These are phyloP conservation scores for Cephus pulcher DNA, from an alignment of 2,888 invertebrate species.

Conservation along the genomic window DNA sequence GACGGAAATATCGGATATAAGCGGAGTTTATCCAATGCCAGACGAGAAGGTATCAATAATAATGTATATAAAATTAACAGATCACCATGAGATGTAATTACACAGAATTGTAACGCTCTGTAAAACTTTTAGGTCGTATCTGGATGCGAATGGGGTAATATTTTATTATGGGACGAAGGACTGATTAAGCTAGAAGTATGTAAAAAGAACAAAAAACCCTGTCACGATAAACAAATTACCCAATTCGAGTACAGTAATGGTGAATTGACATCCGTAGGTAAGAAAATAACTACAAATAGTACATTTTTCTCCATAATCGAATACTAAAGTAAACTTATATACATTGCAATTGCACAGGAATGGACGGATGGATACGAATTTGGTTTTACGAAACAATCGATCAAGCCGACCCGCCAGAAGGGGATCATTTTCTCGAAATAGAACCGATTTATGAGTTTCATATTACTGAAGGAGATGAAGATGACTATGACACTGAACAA, in stretches of 20 bases:
- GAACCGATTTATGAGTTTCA: conserved; percentile 89
- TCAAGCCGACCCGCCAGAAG: conserved; percentile 84
- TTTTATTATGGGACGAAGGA: conserved; percentile 91
- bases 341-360: conserved; percentile 63
- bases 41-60: conserved; percentile 80
- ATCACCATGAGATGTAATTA: neutral
- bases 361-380: conserved; percentile 82
- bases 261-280: conserved; percentile 71
- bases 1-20: conserved; percentile 90
- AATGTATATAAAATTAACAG: neutral
- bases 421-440: conserved; percentile 82
- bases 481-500: conserved; percentile 23
- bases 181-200: conserved; percentile 87
- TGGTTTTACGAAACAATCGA: conserved; percentile 96
- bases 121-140: conserved; percentile 75
- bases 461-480: conserved; percentile 66
- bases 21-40: conserved; percentile 85
- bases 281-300: conserved; percentile 25
- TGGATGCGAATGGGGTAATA: conserved; percentile 91
- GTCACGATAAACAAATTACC: conserved; percentile 80
- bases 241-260: conserved; percentile 70
- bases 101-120: neutral
- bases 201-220: conserved; percentile 76
- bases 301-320: neutral
- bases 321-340: neutral